These are phyloP conservation scores for Atherinomorus stipes DNA, from an alignment of 2,113 vertebrate species.

Conservation along the genomic window DNA sequence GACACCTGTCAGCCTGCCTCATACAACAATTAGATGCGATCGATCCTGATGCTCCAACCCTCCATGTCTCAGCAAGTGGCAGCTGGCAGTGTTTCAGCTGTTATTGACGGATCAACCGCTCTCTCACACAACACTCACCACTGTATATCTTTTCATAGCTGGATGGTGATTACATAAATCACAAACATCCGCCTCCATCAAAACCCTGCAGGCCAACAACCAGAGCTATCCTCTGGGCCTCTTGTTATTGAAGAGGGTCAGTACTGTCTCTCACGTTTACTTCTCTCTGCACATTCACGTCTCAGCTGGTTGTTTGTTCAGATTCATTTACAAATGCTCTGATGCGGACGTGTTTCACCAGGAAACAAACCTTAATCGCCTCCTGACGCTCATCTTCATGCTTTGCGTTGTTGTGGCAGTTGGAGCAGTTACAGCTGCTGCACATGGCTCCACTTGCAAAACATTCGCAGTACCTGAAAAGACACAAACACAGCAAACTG, in stretches of 20 bases:
- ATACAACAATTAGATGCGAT: constrained; percentile 22
- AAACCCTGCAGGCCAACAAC: neutral
- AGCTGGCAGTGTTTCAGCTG: neutral
- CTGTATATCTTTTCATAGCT: neutral
- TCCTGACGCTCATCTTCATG: constrained; percentile 57
- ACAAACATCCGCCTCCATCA: neutral
- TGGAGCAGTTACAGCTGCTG: constrained; percentile 75
- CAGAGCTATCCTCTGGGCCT: neutral
- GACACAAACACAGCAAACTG: neutral
- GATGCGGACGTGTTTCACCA: too few relatives aligned
- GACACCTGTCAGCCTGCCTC: constrained; percentile 8
- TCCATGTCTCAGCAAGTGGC: neutral
- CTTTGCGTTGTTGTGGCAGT: constrained; percentile 76
- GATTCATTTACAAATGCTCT: too few relatives aligned
- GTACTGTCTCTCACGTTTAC: too few relatives aligned
- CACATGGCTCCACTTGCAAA: constrained; percentile 77
- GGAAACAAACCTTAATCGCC: constrained; percentile 72
- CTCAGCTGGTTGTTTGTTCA: neutral
- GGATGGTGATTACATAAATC: neutral
- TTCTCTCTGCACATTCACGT: too few relatives aligned
- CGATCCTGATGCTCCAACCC: neutral
- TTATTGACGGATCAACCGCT: neutral
- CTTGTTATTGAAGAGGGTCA: neutral
- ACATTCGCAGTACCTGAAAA: constrained; percentile 79
- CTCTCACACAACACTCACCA: constrained; percentile 1